Conservation (phyloP, 2,888 invertebrate genomes). For the Chromoteleia sp. region DNA sequence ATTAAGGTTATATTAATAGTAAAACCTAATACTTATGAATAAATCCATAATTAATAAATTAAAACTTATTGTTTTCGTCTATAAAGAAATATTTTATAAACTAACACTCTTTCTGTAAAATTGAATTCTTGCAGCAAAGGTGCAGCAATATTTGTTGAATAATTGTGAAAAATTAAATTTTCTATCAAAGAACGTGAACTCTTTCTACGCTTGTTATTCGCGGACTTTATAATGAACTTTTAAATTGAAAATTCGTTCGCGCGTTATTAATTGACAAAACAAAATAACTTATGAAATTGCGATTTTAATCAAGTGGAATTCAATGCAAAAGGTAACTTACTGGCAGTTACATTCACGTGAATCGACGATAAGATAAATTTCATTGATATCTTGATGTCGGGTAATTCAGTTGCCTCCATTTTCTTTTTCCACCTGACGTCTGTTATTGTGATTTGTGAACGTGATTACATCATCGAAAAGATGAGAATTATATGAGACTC, state of each 20-base stretch:
- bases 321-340: slow-evolving; percentile 34
- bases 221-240: slow-evolving; percentile 12
- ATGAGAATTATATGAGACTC: slow-evolving; percentile 35
- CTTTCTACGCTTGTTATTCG: not conserved
- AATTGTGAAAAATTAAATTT: too few species aligned
- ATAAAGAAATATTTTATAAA: too few species aligned
- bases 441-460: slow-evolving; percentile 45
- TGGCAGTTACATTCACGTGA: slow-evolving; percentile 19
- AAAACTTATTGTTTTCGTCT: too few species aligned
- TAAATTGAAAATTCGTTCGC: slow-evolving; percentile 33
- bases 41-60: too few species aligned
- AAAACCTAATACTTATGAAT: too few species aligned
- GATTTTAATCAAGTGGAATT: slow-evolving; percentile 48
- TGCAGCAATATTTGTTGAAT: not conserved
- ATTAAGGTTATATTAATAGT: too few species aligned
- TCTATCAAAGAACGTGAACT: not conserved
- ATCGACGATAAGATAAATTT: slow-evolving; percentile 65
- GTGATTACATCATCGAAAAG: slow-evolving; percentile 43
- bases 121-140: not conserved
- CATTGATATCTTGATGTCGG: slow-evolving; percentile 70
- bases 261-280: slow-evolving; percentile 41
- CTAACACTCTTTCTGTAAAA: too few species aligned
- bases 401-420: slow-evolving; percentile 64
- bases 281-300: slow-evolving; percentile 27
- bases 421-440: slow-evolving; percentile 55